Evolutionary conservation across 2,888 invertebrate species (phyloP).

Genomic region (Periphyllus acericola): DNA sequence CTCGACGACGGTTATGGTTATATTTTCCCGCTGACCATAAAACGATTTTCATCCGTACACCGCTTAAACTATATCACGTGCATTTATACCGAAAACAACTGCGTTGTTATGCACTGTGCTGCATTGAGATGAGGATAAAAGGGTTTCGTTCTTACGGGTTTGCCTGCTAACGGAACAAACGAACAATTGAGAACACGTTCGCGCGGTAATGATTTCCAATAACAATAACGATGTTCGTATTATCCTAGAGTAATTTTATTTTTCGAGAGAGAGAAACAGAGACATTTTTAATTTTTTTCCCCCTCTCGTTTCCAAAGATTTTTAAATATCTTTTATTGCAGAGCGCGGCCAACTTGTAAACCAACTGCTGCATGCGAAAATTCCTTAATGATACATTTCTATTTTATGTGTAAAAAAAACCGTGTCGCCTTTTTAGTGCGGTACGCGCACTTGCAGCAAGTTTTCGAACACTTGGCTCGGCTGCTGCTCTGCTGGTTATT

Average conservation of each 20-base stretch:
- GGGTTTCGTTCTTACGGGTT: not conserved
- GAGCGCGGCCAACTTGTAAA: not conserved
- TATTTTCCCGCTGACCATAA: too few species aligned
- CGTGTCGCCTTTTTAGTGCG: not conserved
- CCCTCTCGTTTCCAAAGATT: not conserved
- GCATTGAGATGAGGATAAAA: not conserved
- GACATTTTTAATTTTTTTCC: not conserved
- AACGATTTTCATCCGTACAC: too few species aligned
- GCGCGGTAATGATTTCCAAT: not conserved
- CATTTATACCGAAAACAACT: too few species aligned
- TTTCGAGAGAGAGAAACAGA: not conserved
- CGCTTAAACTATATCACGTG: too few species aligned
- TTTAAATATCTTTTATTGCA: not conserved
- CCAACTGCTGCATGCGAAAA: not conserved
- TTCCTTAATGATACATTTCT: not conserved
- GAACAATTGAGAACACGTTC: not conserved
- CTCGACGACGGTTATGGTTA: not conserved
- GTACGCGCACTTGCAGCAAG: not conserved
- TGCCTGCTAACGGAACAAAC: not conserved
- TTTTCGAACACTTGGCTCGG: not conserved
- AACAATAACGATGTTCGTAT: not conserved
- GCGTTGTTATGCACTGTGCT: too few species aligned
- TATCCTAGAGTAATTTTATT: not conserved
- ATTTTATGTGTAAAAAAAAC: slow-evolving; percentile 7
- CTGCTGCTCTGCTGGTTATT: not conserved